Evolutionary conservation across 1,140 invertebrate species (phyloP).

Genomic region (Euwallacea similis): DNA sequence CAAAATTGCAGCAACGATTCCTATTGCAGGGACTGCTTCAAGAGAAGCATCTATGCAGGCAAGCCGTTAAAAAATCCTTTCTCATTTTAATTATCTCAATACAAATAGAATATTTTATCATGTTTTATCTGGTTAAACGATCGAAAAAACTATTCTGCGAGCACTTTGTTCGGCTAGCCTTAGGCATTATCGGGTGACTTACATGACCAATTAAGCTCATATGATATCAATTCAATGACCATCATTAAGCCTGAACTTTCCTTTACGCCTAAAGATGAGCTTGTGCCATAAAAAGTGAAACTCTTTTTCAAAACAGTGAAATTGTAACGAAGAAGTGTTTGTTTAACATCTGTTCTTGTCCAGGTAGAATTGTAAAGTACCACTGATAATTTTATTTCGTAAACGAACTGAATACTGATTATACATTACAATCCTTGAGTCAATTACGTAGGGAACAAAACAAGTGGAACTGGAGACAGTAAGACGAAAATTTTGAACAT

Average conservation of each 20-base stretch:
- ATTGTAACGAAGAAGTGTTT: not conserved
- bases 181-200: not conserved
- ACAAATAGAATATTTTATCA: not conserved
- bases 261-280: not conserved
- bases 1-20: constrained; percentile 24
- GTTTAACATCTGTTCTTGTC: not conserved
- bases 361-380: not conserved
- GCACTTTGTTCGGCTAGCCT: too few species aligned
- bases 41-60: constrained; percentile 11
- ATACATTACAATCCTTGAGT: not conserved
- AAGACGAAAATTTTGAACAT: constrained; percentile 15
- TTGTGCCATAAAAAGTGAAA: constrained; percentile 2
- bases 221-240: not conserved
- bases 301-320: not conserved
- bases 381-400: not conserved
- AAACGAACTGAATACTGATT: not conserved
- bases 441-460: constrained; percentile 6
- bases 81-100: not conserved
- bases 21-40: constrained; percentile 28
- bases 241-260: not conserved
- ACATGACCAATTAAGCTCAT: not conserved
- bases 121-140: not conserved
- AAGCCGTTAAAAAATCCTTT: not conserved
- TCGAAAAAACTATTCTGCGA: too few species aligned
- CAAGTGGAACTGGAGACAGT: constrained; percentile 15